Base-by-base conservation (phyloP, 2,797 vertebrate genomes). In the Oceanodroma leucorhoa region DNA sequence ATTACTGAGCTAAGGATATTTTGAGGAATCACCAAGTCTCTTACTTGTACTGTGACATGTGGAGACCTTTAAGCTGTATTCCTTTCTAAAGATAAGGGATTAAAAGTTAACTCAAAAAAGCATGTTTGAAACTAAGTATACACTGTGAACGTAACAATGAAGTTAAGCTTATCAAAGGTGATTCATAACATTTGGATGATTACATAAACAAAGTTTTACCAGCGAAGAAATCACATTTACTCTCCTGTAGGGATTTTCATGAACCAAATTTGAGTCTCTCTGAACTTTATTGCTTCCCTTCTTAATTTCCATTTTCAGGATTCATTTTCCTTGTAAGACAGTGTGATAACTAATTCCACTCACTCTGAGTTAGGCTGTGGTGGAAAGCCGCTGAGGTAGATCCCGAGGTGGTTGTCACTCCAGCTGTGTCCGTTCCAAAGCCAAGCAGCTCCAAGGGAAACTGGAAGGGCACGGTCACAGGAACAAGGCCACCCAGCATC, bases 401-500 rank as follows among this genome's bases (percentile, higher is more conserved):
- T 88, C 99, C 98, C 97, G 98, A 98, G 73, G 98, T 97, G 97
- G 98, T 97, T 90, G 98, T 98, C 97, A 98, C 97, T 98, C 98
- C 98, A 97, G 97, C 97, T 91, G 98, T 97, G 94, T 98, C 98
- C 16, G 98, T 98, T 94, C 98, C 98, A 96, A 99, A 98, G 98
- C 98, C 99, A 69, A 99, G 98, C 89, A 99, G 98, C 92, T 98
- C 95, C 90, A 98, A 97, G 92, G 99, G 99, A 98, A 99, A 99
- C 98, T 99, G 99, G 98, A 99, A 99, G 97, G 99, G 99, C 97
- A 99, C 98, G 70, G 99, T 99, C 73, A 99, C 99, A 51, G 99
- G 99, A 97, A 99, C 99, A 98, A 99, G 98, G 84, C 99, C 98
- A 90, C 99, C 99, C 97, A 99, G 98, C 98, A 99, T 99, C 97